These are phyloP conservation scores for Hyposoter dolosus DNA, from an alignment of 2,888 invertebrate genomes.

Conservation along the genomic window DNA sequence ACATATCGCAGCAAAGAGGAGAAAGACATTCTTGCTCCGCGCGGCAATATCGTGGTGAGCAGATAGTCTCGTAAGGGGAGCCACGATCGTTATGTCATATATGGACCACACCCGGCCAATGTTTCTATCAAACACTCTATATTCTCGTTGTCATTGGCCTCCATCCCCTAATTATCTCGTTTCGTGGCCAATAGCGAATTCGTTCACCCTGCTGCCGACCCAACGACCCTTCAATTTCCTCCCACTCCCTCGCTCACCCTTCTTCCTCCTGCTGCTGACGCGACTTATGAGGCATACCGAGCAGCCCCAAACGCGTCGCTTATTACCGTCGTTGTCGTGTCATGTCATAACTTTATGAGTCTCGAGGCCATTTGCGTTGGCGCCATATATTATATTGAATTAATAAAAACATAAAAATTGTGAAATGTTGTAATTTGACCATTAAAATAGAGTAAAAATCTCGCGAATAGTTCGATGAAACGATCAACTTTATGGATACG, in stretches of 20 bases:
- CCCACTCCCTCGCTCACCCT: conserved; percentile 47
- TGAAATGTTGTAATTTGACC: too few relatives aligned
- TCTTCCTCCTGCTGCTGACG: neutral
- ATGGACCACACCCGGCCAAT: conserved; percentile 52
- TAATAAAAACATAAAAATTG: neutral
- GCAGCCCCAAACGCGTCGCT: conserved; percentile 26
- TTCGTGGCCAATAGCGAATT: conserved; percentile 70
- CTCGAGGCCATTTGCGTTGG: conserved; percentile 11
- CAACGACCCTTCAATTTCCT: conserved; percentile 52
- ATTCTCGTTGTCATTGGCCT: conserved; percentile 66
- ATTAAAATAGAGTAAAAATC: neutral
- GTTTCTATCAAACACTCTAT: conserved; percentile 55
- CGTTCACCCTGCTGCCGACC: conserved; percentile 63
- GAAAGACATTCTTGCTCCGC: conserved; percentile 44
- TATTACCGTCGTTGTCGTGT: conserved; percentile 34
- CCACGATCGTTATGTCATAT: conserved; percentile 66
- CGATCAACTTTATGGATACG: conserved; percentile 26
- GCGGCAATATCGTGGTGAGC: conserved; percentile 52
- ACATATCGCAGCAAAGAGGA: conserved; percentile 29
- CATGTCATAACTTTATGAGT: conserved; percentile 38
- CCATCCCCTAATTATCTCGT: conserved; percentile 69
- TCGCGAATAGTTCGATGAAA: conserved; percentile 7
- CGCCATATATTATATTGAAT: neutral
- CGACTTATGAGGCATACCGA: conserved; percentile 32
- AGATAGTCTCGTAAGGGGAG: conserved; percentile 25